Evolutionary conservation across 2,113 vertebrate species (phyloP), one percentile per base, ranked within the genome.

Genomic region (Oryzias melastigma): DNA sequence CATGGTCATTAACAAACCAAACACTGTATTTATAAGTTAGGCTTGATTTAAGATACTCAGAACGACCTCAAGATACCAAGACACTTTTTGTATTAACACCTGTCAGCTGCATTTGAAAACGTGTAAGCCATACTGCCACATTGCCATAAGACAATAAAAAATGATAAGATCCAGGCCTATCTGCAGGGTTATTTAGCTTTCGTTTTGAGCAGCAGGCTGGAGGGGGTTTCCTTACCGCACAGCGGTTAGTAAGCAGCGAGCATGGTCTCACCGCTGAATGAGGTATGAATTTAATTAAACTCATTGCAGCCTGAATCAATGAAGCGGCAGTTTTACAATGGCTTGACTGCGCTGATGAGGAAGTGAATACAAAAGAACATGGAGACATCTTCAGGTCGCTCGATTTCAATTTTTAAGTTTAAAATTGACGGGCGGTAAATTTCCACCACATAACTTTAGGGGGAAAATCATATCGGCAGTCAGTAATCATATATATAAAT

Each of bases 41-140:
- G 58, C 12, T 58, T 2, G 4, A 15, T 3, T 42, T 20, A 62
- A 50, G 0, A 7, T 15, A 44, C 18, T 4, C 14, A 35, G 55
- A 71, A 82, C 48, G 6, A 65, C 68, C 73, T 70, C 62, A 77
- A 75, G 61, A 70, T 62, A 4, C 43, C 42, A 25, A 27, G 22
- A 29, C 6, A 35, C 20, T 76, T 51, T 68, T 66, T 74, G 63
- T 43, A 64, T 40, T 52, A 12, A 68, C 24, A 15, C 35, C 47
- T 19, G 19, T 20, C 17, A 18, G n/a, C n/a, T 40, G 51, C 43
- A 19, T 44, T 22, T 52, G 44, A n/a, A 55, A 43, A 35, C 8
- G 29, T 3, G 3, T 35, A 13, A 35, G 10, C 35, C 8, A 35
- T 35, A 35, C 35, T 35, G 10, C 10, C 35, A 2, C 10, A 35